These are phyloP conservation scores for Eulemur albifrons DNA, from an alignment of 2,797 vertebrate species.

Conservation along the genomic window DNA sequence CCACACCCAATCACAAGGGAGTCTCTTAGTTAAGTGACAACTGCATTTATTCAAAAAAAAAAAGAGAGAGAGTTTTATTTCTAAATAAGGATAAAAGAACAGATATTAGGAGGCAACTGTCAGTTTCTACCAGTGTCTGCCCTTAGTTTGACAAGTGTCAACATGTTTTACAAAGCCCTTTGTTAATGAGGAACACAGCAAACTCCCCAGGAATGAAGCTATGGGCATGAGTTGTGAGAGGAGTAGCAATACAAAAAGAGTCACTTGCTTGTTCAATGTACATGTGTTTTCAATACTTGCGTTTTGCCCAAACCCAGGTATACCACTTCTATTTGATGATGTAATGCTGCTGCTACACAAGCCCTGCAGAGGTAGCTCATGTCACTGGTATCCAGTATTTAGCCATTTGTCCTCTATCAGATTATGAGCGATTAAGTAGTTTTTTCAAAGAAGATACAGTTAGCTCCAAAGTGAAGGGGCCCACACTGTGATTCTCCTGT, in stretches of 20 bases:
- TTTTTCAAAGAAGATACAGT: conserved; percentile 22
- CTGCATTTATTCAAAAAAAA: not conserved
- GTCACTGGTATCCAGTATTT: not conserved
- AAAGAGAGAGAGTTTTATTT: not conserved
- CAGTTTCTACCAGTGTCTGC: not conserved
- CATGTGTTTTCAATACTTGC: not conserved
- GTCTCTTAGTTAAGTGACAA: conserved; percentile 7
- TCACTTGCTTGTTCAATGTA: not conserved
- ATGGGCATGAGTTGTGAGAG: not conserved
- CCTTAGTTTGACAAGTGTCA: not conserved
- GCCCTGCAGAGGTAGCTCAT: not conserved
- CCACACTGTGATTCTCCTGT: not conserved
- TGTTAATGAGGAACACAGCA: not conserved
- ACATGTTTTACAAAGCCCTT: not conserved
- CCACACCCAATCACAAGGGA: not conserved
- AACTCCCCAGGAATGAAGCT: not conserved
- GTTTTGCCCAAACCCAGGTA: conserved; percentile 10
- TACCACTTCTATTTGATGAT: not conserved
- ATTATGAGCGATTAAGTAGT: not conserved
- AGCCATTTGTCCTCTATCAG: not conserved
- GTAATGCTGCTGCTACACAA: not conserved
- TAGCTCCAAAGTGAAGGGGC: not conserved
- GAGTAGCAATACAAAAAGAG: not conserved
- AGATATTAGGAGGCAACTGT: not conserved
- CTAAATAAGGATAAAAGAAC: not conserved